Conservation (phyloP, 1,140 invertebrate genomes). For the Cotesia glomerata region DNA sequence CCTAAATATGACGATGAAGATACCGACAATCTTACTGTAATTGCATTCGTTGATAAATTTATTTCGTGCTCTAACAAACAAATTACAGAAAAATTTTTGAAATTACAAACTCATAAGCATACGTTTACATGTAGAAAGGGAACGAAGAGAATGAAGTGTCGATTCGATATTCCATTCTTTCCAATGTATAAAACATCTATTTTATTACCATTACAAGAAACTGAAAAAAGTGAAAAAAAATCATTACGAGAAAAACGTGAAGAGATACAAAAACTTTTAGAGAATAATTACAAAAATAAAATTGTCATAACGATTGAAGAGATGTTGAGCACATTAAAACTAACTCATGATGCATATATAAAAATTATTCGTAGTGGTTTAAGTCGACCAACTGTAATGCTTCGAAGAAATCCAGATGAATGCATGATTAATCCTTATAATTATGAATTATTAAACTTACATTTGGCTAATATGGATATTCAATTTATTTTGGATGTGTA, state of each 20-base stretch:
- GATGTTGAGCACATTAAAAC: neutral
- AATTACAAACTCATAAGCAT: constrained; percentile 29
- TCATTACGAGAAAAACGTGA: neutral
- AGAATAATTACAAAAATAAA: constrained; percentile 15
- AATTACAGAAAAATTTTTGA: constrained; percentile 1
- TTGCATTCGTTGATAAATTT: constrained; percentile 1
- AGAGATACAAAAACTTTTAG: neutral
- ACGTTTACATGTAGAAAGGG: constrained; percentile 32
- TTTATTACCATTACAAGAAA: constrained; percentile 20
- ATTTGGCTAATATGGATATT: constrained; percentile 25
- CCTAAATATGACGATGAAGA: constrained; percentile 16
- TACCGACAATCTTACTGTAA: neutral
- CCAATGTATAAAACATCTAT: constrained; percentile 30
- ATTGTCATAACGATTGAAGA: constrained; percentile 1
- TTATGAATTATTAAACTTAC: constrained; percentile 21
- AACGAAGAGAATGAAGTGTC: constrained; percentile 27
- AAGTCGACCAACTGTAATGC: constrained; percentile 17
- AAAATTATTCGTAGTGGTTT: constrained; percentile 13
- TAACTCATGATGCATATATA: constrained; percentile 20
- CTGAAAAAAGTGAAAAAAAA: constrained; percentile 5
- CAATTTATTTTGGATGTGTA: constrained; percentile 27
- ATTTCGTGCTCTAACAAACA: constrained; percentile 9
- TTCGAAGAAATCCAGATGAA: constrained; percentile 23
- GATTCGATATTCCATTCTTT: constrained; percentile 32
- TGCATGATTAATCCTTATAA: constrained; percentile 29